Base-by-base conservation (phyloP, 1,140 invertebrate genomes). In the Aphidius ervi region DNA sequence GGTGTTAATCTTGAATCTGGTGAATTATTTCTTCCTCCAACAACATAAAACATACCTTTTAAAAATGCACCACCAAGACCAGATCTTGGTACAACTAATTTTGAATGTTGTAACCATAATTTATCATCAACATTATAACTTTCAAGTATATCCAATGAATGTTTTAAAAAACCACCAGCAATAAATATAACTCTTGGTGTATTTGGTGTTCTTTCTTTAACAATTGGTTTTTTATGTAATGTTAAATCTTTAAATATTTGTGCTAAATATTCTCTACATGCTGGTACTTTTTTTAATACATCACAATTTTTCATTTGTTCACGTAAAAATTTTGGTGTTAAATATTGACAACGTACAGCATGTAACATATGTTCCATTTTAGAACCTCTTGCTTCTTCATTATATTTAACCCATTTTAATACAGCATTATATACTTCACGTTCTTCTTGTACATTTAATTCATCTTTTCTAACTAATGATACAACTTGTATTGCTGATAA, bases 271-370 rank as follows among this genome's bases (percentile, higher is more conserved):
- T 95, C 92, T 48, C 89, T 84, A 71, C 93, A 97, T 5, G 92
- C 90, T 1, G 92, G 92, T 16, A 90, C 86, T 72, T 92, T 93
- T 67, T 88, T 88, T n/a, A 97, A 75, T 3, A 95, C 84, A 48
- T 91, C 88, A 77, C 93, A 96, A 68, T 91, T 92, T 66, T 88
- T 92, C 85, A 97, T 91, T 79, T 96, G 93, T 61, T 94, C 91
- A 65, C 92, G 89, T 7, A 89, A 68, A 76, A 96, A 97, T 65
- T 85, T 88, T 1, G 94, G 94, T n/a, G 93, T 92, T 9, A 97
- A 82, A 77, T 91, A 95, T 70, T 95, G 92, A 72, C 93, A 94
- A 3, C 94, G 84, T 3, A 95, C 93, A 1, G 90, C 91, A 69
- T 87, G 87, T 40, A 97, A 75, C 66, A 97, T 92, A 64, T 88